Evolutionary conservation across 2,113 vertebrate species (phyloP).

Genomic region (Chrysemys picta): DNA sequence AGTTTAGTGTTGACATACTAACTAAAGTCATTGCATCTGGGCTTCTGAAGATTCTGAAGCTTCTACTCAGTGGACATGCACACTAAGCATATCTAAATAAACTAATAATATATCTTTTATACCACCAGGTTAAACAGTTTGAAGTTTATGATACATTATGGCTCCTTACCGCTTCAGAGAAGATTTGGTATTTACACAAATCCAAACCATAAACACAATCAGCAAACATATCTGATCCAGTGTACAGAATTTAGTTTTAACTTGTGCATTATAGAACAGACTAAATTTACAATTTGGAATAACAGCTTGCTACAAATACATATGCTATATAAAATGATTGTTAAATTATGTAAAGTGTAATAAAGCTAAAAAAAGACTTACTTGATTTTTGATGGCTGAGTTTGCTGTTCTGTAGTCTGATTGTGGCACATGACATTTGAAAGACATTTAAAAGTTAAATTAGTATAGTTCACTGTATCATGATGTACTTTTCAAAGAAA

Average conservation of each 20-base stretch:
- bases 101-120: background rate
- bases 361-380: conserved; percentile 70
- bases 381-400: conserved; percentile 81
- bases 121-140: background rate
- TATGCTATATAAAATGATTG: background rate
- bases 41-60: background rate
- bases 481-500: background rate
- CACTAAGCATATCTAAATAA: background rate
- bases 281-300: conserved; percentile 1
- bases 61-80: background rate
- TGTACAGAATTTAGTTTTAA: background rate
- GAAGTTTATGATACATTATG: background rate
- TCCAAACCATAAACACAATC: background rate
- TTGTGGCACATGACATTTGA: conserved; percentile 41
- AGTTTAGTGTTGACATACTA: background rate
- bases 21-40: background rate
- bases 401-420: conserved; percentile 64
- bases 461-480: background rate
- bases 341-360: background rate
- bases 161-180: background rate
- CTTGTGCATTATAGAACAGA: background rate
- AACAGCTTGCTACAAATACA: background rate
- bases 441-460: conserved; percentile 61
- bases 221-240: background rate
- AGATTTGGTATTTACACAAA: background rate